phyloP scores from a whole-genome alignment of 2,888 invertebrate species.

The Bursaphelenchus okinawaensis region DNA sequence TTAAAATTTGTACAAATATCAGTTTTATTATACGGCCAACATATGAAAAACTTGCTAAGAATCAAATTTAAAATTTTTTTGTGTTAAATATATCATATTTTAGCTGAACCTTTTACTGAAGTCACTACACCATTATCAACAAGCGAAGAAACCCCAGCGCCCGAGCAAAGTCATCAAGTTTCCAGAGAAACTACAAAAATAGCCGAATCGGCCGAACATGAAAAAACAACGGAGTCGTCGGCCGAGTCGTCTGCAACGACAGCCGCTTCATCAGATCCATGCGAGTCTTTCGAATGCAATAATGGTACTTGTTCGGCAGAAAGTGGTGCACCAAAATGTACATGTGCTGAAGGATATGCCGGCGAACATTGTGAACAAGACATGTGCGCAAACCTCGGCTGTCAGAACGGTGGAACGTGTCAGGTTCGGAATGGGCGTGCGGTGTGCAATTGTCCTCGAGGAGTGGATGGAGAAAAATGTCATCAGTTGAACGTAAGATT shows the following conservation, averaged over 20 bases:
- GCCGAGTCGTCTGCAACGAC: background rate
- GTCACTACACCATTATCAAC: background rate
- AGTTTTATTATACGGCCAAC: too few species aligned
- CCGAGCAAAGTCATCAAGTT: background rate
- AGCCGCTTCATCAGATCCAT: conserved; percentile 22
- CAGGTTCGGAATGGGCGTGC: conserved; percentile 29
- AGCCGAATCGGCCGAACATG: background rate
- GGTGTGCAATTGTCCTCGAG: conserved; percentile 41
- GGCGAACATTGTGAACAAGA: conserved; percentile 45
- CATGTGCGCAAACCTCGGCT: conserved; percentile 39
- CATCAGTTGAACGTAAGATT: conserved; percentile 25
- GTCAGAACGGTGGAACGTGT: conserved; percentile 39
- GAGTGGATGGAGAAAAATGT: conserved; percentile 21
- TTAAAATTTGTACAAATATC: background rate
- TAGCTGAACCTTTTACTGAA: conserved; percentile 5
- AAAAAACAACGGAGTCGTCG: background rate
- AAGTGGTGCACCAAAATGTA: conserved; percentile 36
- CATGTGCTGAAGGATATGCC: conserved; percentile 41
- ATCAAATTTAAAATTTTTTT: background rate
- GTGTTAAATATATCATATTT: background rate
- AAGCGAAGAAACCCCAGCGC: background rate
- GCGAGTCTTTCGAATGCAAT: conserved; percentile 41
- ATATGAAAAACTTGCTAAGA: background rate
- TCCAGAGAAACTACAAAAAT: background rate
- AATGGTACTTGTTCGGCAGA: conserved; percentile 47